phyloP scores from a whole-genome alignment of 1,140 invertebrate species.

The Lamellibrachia luymesi region DNA sequence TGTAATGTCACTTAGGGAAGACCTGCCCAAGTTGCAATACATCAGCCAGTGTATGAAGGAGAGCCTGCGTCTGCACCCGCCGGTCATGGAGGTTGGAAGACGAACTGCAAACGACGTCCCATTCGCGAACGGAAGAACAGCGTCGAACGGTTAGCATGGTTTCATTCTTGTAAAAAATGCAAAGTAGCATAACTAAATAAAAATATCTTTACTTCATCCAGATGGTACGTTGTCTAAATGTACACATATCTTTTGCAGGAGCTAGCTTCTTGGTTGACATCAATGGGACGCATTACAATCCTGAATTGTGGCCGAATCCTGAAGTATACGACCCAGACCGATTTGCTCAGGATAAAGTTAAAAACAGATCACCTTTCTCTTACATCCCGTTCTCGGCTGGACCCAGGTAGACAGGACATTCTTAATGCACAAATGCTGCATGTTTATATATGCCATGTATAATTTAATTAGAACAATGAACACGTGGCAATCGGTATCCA shows the following conservation, averaged over 20 bases:
- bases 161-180: neutral
- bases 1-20: slow-evolving; percentile 32
- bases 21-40: slow-evolving; percentile 48
- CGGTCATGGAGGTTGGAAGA: slow-evolving; percentile 70
- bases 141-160: neutral
- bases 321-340: slow-evolving; percentile 34
- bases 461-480: neutral
- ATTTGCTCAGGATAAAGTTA: slow-evolving; percentile 33
- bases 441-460: neutral
- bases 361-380: slow-evolving; percentile 28
- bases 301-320: slow-evolving; percentile 34
- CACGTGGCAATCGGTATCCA: neutral
- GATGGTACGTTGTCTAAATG: neutral
- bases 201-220: neutral
- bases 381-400: slow-evolving; percentile 43
- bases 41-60: slow-evolving; percentile 55
- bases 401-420: slow-evolving; percentile 25
- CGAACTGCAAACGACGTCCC: slow-evolving; percentile 66
- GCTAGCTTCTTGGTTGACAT: slow-evolving; percentile 28
- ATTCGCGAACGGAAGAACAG: slow-evolving; percentile 5
- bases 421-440: neutral
- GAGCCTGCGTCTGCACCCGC: slow-evolving; percentile 49
- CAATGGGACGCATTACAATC: slow-evolving; percentile 34
- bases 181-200: neutral
- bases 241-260: slow-evolving; percentile 24